Evolutionary conservation across 2,888 invertebrate genomes (phyloP).

Genomic region (Drosophila neoperkinsi): DNA sequence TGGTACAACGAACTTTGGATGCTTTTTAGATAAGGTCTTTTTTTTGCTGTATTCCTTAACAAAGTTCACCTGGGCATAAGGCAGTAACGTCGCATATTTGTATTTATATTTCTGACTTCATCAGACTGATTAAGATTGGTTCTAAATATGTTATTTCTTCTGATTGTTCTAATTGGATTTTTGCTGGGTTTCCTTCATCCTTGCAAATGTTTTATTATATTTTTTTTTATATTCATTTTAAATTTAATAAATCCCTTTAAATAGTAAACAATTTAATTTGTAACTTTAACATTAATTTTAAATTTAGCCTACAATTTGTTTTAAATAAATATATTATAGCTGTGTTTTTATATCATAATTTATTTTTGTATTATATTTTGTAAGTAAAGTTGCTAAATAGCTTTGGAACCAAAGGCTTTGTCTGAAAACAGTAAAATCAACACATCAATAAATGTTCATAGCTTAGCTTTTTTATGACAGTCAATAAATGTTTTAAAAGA

Average conservation of each 20-base stretch:
- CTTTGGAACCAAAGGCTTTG: not conserved
- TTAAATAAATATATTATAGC: too few species aligned
- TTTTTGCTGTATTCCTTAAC: not conserved
- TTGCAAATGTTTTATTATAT: not conserved
- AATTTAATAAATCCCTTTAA: not conserved
- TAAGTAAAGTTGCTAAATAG: too few species aligned
- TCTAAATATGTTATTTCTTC: not conserved
- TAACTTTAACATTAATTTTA: not conserved
- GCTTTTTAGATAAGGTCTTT: slow-evolving; percentile 18
- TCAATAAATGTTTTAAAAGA: not conserved
- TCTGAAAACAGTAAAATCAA: not conserved
- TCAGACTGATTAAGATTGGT: not conserved
- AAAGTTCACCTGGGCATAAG: not conserved
- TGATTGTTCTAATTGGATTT: not conserved
- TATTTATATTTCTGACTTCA: not conserved
- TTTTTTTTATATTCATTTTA: not conserved
- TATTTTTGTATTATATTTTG: not conserved
- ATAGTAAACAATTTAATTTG: not conserved
- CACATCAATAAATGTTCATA: not conserved
- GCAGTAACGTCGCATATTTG: not conserved
- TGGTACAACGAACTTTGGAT: slow-evolving; percentile 21
- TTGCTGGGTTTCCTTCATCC: not conserved
- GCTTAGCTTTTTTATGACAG: not conserved
- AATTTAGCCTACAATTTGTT: not conserved
- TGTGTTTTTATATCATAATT: too few species aligned